A percentile compares a stretch with the other conserved stretches of the same genome.
Evolutionary conservation across 1,140 invertebrate genomes (phyloP).

Genomic region (Trichonephila inaurata): DNA sequence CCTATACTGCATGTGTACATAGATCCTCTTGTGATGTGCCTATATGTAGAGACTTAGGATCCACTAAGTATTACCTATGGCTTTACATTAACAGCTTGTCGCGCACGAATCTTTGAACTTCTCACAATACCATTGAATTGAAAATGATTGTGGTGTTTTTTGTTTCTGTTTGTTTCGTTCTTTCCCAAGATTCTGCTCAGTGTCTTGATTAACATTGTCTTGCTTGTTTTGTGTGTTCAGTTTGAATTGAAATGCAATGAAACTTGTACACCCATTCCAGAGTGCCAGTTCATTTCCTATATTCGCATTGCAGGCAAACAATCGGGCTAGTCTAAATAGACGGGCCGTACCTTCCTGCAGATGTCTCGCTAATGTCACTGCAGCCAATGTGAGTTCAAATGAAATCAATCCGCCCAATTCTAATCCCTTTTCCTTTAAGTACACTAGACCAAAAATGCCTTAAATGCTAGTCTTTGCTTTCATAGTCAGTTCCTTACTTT

Average conservation of each 20-base stretch:
- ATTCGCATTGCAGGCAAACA: conserved; percentile 76
- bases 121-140: neutral
- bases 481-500: conserved; percentile 57
- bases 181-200: conserved; percentile 34
- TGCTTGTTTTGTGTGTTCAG: conserved; percentile 31
- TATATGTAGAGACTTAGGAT: conserved; percentile 50
- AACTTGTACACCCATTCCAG: neutral
- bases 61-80: conserved; percentile 40
- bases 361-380: conserved; percentile 77
- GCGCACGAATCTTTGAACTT: neutral
- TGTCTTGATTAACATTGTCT: conserved; percentile 48
- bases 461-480: conserved; percentile 77
- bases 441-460: conserved; percentile 74
- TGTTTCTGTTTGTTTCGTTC: neutral
- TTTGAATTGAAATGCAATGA: conserved; percentile 1
- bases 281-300: conserved; percentile 63
- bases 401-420: conserved; percentile 58
- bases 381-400: conserved; percentile 73
- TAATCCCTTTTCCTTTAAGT: conserved; percentile 46
- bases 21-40: conserved; percentile 66
- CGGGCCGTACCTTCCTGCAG: conserved; percentile 75
- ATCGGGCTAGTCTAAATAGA: conserved; percentile 70
- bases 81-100: neutral
- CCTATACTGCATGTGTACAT: conserved; percentile 69
- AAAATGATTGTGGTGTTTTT: neutral